Conservation (phyloP, 2,797 vertebrate genomes). For the Alauda arvensis region DNA sequence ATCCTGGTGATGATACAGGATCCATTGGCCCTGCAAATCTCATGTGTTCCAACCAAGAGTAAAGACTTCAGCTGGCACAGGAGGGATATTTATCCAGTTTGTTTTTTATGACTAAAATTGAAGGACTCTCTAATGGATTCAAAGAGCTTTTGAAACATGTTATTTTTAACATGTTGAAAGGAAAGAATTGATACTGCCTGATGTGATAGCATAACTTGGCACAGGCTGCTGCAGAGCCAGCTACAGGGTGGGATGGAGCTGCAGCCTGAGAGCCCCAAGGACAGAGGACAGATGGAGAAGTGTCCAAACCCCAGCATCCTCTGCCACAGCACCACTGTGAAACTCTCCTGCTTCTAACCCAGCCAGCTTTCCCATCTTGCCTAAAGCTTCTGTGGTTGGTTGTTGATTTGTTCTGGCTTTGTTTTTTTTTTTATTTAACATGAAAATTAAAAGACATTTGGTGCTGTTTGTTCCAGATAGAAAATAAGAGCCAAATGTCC, state of each 20-base stretch:
- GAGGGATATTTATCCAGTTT: not conserved
- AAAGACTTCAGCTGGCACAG: not conserved
- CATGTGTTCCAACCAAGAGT: not conserved
- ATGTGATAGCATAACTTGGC: rapidly evolving
- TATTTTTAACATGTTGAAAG: not conserved
- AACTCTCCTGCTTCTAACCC: not conserved
- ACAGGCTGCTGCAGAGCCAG: not conserved
- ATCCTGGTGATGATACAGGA: not conserved
- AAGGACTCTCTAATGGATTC: not conserved
- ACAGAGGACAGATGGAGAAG: not conserved
- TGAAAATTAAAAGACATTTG: not conserved
- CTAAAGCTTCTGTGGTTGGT: not conserved
- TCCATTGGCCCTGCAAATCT: not conserved
- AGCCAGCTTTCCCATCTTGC: not conserved
- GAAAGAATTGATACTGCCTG: not conserved
- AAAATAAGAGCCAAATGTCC: not conserved
- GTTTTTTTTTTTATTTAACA: not conserved
- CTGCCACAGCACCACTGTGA: not conserved
- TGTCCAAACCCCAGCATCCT: not conserved
- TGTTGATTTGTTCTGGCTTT: not conserved
- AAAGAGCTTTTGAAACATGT: not conserved
- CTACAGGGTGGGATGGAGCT: not conserved
- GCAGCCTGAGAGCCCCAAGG: not conserved
- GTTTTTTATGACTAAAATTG: not conserved
- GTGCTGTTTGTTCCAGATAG: not conserved